phyloP scores from a whole-genome alignment of 1,140 invertebrate species.

The Oryzaephilus surinamensis region DNA sequence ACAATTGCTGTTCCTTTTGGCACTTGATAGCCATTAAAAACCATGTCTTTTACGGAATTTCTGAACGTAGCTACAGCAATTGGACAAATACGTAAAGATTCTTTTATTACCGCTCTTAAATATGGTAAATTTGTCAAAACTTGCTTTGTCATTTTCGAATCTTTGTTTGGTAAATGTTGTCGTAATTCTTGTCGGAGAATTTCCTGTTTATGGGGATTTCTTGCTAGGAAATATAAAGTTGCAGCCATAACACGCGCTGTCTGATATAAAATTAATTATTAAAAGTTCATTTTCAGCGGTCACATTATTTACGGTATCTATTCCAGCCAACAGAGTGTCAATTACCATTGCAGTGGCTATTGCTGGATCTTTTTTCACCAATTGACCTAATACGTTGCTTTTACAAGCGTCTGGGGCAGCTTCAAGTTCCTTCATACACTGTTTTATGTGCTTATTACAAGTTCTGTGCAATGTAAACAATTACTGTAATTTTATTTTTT shows the following conservation, averaged over 20 bases:
- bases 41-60: slow-evolving; percentile 40
- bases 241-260: slow-evolving; percentile 11
- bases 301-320: slow-evolving; percentile 54
- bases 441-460: no score
- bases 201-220: slow-evolving; percentile 12
- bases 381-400: slow-evolving; percentile 47
- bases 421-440: no score
- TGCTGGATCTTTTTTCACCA: slow-evolving; percentile 41
- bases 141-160: slow-evolving; percentile 22
- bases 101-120: slow-evolving; percentile 54
- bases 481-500: no score
- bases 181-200: slow-evolving; percentile 15
- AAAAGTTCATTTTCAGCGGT: neutral
- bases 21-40: slow-evolving; percentile 44
- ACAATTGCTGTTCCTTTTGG: slow-evolving; percentile 42
- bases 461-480: no score
- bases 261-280: slow-evolving; percentile 27
- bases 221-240: slow-evolving; percentile 16
- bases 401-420: no score
- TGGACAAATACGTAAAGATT: slow-evolving; percentile 46
- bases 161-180: slow-evolving; percentile 12
- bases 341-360: slow-evolving; percentile 51
- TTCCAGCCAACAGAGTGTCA: slow-evolving; percentile 62
- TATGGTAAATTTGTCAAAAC: slow-evolving; percentile 45
- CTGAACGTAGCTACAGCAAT: slow-evolving; percentile 42